Evolutionary conservation across 2,888 invertebrate species (phyloP).

Genomic region (Lissonota sp.): DNA sequence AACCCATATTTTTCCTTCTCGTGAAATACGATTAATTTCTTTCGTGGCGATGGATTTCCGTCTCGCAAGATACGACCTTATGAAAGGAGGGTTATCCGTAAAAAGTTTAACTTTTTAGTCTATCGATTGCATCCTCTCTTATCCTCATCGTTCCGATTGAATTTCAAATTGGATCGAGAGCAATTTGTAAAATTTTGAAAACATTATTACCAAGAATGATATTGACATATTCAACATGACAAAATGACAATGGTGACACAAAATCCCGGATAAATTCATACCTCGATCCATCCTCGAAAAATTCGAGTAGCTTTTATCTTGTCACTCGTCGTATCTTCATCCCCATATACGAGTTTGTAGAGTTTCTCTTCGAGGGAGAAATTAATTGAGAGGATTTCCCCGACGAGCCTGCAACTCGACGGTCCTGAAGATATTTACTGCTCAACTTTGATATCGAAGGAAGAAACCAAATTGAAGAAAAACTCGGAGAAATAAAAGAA

Average conservation of each 20-base stretch:
- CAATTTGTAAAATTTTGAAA: not conserved
- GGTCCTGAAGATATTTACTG: not conserved
- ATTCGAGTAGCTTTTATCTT: not conserved
- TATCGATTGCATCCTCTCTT: too few relatives aligned
- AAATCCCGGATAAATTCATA: not conserved
- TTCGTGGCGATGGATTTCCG: not conserved
- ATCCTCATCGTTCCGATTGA: too few relatives aligned
- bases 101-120: too few relatives aligned
- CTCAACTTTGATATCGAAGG: not conserved
- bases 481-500: slow-evolving; percentile 1
- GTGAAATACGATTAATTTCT: slow-evolving; percentile 3
- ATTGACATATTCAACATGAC: not conserved
- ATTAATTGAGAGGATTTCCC: slow-evolving; percentile 30
- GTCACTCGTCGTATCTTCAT: not conserved
- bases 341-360: too few relatives aligned
- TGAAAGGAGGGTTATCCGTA: too few relatives aligned
- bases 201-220: not conserved
- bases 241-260: not conserved
- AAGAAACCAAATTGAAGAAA: not conserved
- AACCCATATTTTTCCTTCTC: slow-evolving; percentile 1
- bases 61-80: too few relatives aligned
- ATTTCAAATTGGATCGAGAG: not conserved
- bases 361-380: not conserved
- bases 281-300: not conserved
- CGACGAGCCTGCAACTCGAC: not conserved